Percentiles rank a stretch among this genome's conserved stretches.
These are phyloP conservation scores for Martes martes DNA, from an alignment of 2,113 vertebrate genomes.

Conservation along the genomic window DNA sequence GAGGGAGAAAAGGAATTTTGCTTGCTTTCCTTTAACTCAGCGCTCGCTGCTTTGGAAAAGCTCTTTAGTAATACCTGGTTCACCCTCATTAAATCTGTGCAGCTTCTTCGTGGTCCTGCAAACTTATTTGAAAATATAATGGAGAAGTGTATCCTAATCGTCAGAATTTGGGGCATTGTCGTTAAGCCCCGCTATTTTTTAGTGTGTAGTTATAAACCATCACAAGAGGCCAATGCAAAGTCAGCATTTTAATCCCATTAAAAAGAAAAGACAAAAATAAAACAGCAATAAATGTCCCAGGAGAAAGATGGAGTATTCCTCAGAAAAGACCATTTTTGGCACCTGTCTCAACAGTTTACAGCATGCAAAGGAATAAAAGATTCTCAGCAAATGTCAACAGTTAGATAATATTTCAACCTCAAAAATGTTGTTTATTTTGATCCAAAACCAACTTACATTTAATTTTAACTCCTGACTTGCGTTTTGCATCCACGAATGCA, in stretches of 20 bases:
- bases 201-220: slow-evolving; percentile 39
- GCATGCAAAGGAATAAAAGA: slow-evolving; percentile 48
- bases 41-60: slow-evolving; percentile 54
- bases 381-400: slow-evolving; percentile 53
- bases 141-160: not conserved
- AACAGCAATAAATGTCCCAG: slow-evolving; percentile 44
- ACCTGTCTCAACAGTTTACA: slow-evolving; percentile 38
- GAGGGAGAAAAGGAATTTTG: not conserved
- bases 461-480: slow-evolving; percentile 17
- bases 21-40: slow-evolving; percentile 55
- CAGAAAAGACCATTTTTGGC: slow-evolving; percentile 50
- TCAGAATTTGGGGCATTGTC: not conserved
- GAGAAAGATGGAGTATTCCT: slow-evolving; percentile 31
- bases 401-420: slow-evolving; percentile 62
- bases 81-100: slow-evolving; percentile 25
- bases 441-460: slow-evolving; percentile 47
- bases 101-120: not conserved
- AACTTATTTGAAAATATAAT: not conserved
- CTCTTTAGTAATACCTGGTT: slow-evolving; percentile 59
- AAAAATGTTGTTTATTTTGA: slow-evolving; percentile 38
- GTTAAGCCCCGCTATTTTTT: slow-evolving; percentile 1
- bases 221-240: slow-evolving; percentile 10
- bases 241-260: slow-evolving; percentile 14
- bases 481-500: not conserved
- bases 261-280: slow-evolving; percentile 49